phyloP scores from a whole-genome alignment of 2,888 invertebrate genomes.

The Eumacrocentrus americanus region DNA sequence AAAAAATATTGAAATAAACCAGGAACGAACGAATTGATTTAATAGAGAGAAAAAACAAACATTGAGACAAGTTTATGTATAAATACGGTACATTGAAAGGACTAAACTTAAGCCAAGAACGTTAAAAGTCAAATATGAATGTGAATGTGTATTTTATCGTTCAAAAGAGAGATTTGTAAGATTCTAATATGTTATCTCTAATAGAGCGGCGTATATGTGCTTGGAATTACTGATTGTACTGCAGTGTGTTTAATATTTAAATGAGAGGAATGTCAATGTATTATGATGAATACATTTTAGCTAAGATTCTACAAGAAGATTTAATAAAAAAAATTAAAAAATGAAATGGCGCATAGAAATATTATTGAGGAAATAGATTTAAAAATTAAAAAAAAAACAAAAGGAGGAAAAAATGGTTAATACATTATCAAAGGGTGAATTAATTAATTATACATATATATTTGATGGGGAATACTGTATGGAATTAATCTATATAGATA shows the following conservation, averaged over 20 bases:
- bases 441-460: slow-evolving; percentile 2
- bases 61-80: too few species aligned
- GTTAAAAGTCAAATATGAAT: slow-evolving; percentile 39
- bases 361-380: slow-evolving; percentile 25
- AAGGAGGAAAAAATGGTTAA: slow-evolving; percentile 3
- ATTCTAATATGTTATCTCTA: slow-evolving; percentile 13
- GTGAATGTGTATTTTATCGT: slow-evolving; percentile 41
- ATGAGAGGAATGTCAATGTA: slow-evolving; percentile 24
- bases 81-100: slow-evolving; percentile 19
- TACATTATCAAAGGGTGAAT: slow-evolving; percentile 28
- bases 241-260: slow-evolving; percentile 52
- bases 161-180: slow-evolving; percentile 25
- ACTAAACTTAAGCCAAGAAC: slow-evolving; percentile 33
- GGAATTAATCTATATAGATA: slow-evolving; percentile 31
- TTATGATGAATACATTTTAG: slow-evolving; percentile 30
- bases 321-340: slow-evolving; percentile 16
- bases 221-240: slow-evolving; percentile 53
- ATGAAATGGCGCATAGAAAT: slow-evolving; percentile 18
- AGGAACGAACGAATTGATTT: slow-evolving; percentile 13
- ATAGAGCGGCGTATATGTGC: slow-evolving; percentile 48
- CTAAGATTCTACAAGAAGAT: slow-evolving; percentile 17
- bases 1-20: slow-evolving; percentile 17
- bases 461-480: slow-evolving; percentile 17
- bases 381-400: slow-evolving; percentile 12
- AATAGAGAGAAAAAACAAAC: slow-evolving; percentile 12